phyloP scores from a whole-genome alignment of 2,888 invertebrate species.

The Matsumyia berberina region DNA sequence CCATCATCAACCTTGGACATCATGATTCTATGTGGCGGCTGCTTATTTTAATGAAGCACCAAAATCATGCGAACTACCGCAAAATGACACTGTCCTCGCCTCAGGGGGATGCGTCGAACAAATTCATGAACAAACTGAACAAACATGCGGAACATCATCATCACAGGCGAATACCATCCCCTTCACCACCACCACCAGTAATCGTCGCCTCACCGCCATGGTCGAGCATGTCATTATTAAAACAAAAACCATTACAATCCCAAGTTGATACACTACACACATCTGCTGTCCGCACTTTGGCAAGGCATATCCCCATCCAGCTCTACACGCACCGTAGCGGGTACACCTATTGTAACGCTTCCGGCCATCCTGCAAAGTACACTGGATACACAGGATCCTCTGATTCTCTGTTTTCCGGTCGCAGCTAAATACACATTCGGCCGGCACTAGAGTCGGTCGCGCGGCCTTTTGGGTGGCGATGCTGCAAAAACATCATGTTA shows the following conservation, averaged over 20 bases:
- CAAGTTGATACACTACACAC: conserved; percentile 59
- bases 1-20: conserved; percentile 23
- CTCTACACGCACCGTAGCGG: conserved; percentile 42
- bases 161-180: conserved; percentile 48
- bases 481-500: conserved; percentile 75
- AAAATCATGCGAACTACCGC: conserved; percentile 65
- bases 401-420: conserved; percentile 73
- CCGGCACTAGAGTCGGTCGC: conserved; percentile 8
- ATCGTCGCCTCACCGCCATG: conserved; percentile 53
- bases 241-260: conserved; percentile 71
- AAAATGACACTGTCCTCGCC: conserved; percentile 54
- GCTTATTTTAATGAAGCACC: conserved; percentile 64
- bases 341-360: conserved; percentile 74
- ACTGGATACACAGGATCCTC: conserved; percentile 60
- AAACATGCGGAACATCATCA: conserved; percentile 71
- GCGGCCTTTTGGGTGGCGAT: conserved; percentile 55
- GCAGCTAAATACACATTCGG: conserved; percentile 60
- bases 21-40: conserved; percentile 11
- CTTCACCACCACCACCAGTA: conserved; percentile 18
- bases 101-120: conserved; percentile 65
- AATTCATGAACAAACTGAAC: conserved; percentile 72
- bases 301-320: conserved; percentile 24
- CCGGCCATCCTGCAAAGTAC: conserved; percentile 64
- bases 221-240: conserved; percentile 71
- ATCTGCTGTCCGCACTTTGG: conserved; percentile 40